Base-by-base conservation (phyloP, 2,888 invertebrate genomes). In the Rhyacophila evoluta region DNA sequence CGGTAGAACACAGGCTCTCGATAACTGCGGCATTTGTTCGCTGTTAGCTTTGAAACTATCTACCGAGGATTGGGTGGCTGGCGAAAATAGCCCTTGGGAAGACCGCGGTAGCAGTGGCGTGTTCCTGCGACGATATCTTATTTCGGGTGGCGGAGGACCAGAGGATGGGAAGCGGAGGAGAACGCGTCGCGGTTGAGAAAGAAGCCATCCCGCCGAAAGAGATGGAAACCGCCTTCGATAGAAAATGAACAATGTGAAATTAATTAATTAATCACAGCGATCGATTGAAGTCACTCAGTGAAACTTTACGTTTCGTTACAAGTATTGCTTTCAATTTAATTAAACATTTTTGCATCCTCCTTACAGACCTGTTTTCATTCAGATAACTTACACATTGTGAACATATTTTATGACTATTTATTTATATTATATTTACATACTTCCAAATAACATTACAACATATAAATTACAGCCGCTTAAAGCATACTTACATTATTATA, bases 11-110 rank as follows among this genome's bases (percentile, higher is more conserved):
- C 68, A 55, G 75, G 77, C 75, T 81, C 81, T 81, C 81, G 79
- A 78, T 81, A 80, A 78, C 75, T 88, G 88, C 89, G 89, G 89
- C 89, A 89, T 88, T 82, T 79, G 81, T 81, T 79, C 79, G n/a
- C 55, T 72, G 86, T 84, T 86, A 74, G 86, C 85, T 80, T 78
- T 78, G 78, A 71, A 79, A 81, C 81, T 81, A 81, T 81, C 76
- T 41, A 37, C 74, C 75, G 72, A 79, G 73, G 29, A 78, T 72
- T 73, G 74, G 77, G 77, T 76, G 79, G 78, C 79, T 29, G 71
- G 77, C 68, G 74, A 77, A 76, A 74, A 73, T 79, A 55, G 78
- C 29, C 78, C 79, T 74, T 74, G 41, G 75, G 79, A 79, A 70
- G 74, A 80, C 79, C 74, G 81, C 81, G 78, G 68, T 77, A 55